Percentiles rank a stretch among this genome's conserved stretches.
phyloP scores from a whole-genome alignment of 2,113 vertebrate genomes.

The Dicentrarchus labrax region DNA sequence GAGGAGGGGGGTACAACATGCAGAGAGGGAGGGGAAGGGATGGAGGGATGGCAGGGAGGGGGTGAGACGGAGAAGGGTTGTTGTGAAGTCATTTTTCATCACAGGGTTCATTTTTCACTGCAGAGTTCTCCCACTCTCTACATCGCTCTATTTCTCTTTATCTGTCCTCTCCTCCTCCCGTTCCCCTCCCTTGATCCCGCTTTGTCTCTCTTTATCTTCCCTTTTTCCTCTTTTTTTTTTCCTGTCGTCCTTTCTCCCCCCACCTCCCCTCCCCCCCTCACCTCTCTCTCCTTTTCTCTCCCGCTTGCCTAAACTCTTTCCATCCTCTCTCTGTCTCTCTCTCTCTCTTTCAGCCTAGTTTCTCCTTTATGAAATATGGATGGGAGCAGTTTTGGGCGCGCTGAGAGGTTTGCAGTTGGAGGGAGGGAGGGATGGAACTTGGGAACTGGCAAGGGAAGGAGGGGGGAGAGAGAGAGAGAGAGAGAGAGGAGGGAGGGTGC shows the following conservation, averaged over 20 bases:
- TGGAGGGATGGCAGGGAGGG: slow-evolving; percentile 72
- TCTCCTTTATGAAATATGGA: slow-evolving; percentile 98
- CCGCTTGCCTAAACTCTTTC: slow-evolving; percentile 69
- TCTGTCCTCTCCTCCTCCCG: slow-evolving; percentile 76
- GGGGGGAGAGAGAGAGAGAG: slow-evolving; percentile 2
- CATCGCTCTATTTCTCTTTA: slow-evolving; percentile 76
- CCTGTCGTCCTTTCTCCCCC: slow-evolving; percentile 54
- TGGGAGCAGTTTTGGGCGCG: slow-evolving; percentile 96
- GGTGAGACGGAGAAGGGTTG: slow-evolving; percentile 79
- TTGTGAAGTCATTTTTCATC: slow-evolving; percentile 90
- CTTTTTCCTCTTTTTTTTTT: slow-evolving; percentile 71
- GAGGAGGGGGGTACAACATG: slow-evolving; percentile 54
- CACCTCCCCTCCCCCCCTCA: slow-evolving; percentile 53
- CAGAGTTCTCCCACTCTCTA: slow-evolving; percentile 81
- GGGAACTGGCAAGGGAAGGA: slow-evolving; percentile 63
- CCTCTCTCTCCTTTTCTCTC: slow-evolving; percentile 43
- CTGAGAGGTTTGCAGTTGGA: slow-evolving; percentile 94
- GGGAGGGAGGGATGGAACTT: slow-evolving; percentile 75
- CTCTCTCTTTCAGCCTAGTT: slow-evolving; percentile 87
- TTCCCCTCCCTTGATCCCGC: slow-evolving; percentile 79
- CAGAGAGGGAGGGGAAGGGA: slow-evolving; percentile 62
- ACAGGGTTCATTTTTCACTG: slow-evolving; percentile 91
- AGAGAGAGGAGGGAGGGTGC: slow-evolving; percentile 52
- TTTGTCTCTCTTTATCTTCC: slow-evolving; percentile 89
- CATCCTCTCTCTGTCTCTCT: slow-evolving; percentile 65